phyloP scores from a whole-genome alignment of 1,140 invertebrate genomes.

The Drosophila varians region DNA sequence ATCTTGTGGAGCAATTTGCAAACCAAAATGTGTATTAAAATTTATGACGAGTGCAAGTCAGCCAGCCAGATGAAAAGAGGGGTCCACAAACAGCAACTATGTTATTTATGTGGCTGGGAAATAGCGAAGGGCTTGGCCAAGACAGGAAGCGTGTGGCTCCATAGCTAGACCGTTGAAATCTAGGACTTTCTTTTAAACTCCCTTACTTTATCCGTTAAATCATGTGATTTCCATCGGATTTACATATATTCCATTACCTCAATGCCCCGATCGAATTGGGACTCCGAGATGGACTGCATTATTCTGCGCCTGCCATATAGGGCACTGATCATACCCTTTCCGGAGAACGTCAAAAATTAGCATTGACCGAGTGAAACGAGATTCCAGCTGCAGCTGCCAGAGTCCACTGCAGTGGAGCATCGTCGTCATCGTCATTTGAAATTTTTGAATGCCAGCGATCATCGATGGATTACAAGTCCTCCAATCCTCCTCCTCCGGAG shows the following conservation, averaged over 20 bases:
- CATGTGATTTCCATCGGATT: conserved; percentile 37
- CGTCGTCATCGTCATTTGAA: conserved; percentile 32
- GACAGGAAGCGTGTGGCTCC: conserved; percentile 3
- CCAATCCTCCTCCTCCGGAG: not conserved
- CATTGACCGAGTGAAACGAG: conserved; percentile 37
- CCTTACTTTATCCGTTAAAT: conserved; percentile 12
- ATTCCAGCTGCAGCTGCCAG: conserved; percentile 10
- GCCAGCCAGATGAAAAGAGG: conserved; percentile 32
- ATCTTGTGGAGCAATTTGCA: conserved; percentile 77
- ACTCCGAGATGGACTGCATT: conserved; percentile 20
- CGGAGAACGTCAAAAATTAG: conserved; percentile 49
- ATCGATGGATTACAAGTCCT: conserved; percentile 43
- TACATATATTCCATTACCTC: conserved; percentile 50
- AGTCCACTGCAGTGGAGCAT: conserved; percentile 10
- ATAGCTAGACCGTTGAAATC: no score
- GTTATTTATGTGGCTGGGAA: conserved; percentile 49
- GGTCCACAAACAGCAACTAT: conserved; percentile 39
- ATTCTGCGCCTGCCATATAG: conserved; percentile 39
- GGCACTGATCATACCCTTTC: conserved; percentile 42
- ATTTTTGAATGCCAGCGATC: conserved; percentile 46
- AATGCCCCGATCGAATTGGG: conserved; percentile 4
- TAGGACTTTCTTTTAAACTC: not conserved
- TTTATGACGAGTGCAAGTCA: conserved; percentile 76
- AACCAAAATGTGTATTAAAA: conserved; percentile 82
- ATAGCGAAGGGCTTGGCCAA: conserved; percentile 20